phyloP scores from a whole-genome alignment of 2,113 vertebrate genomes.

The Chiloscyllium plagiosum region DNA sequence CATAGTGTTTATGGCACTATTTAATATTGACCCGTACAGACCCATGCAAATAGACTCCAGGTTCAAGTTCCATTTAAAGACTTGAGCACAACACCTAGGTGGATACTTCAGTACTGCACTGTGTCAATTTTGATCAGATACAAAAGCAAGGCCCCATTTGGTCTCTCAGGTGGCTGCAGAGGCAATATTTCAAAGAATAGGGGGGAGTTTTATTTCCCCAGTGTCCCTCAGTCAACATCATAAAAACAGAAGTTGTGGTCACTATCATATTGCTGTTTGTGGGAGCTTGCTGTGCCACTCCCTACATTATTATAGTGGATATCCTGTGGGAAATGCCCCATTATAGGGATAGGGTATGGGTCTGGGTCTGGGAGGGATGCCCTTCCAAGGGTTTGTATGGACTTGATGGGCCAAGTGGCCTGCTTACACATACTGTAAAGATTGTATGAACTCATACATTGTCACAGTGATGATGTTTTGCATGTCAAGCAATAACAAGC shows the following conservation, averaged over 20 bases:
- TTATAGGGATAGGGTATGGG: too few relatives aligned
- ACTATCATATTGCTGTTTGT: neutral
- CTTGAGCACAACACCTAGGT: neutral
- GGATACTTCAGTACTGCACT: neutral
- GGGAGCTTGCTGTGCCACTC: too few relatives aligned
- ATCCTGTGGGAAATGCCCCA: too few relatives aligned
- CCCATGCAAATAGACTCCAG: too few relatives aligned
- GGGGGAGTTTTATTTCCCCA: neutral
- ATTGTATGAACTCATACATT: neutral
- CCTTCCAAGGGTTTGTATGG: too few relatives aligned
- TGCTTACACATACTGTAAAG: too few relatives aligned
- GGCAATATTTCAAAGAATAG: neutral
- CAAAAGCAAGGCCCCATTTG: neutral
- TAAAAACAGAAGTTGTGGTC: neutral
- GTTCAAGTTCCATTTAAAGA: neutral
- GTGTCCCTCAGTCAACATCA: neutral
- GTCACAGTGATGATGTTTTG: neutral
- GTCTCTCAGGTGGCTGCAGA: neutral
- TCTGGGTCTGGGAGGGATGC: too few relatives aligned
- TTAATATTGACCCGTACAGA: too few relatives aligned
- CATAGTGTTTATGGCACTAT: too few relatives aligned
- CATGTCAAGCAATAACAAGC: neutral
- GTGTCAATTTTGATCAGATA: neutral
- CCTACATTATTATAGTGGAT: too few relatives aligned
- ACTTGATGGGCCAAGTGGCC: too few relatives aligned